phyloP scores from a whole-genome alignment of 2,888 invertebrate genomes.

The Drosophila leonis region DNA sequence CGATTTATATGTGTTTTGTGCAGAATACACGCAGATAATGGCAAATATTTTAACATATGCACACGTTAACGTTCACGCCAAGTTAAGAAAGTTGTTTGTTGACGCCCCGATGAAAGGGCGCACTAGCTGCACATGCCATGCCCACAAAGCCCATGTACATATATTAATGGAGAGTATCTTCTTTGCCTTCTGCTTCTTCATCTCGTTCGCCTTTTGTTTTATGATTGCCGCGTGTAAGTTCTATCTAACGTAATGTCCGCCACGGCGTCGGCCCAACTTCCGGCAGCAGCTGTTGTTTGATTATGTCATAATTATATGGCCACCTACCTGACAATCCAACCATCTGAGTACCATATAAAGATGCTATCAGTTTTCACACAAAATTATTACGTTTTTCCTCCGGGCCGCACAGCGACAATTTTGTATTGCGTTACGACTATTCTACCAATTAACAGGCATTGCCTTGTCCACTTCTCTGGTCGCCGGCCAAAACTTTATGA shows the following conservation, averaged over 20 bases:
- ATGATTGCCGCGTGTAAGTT: slow-evolving; percentile 25
- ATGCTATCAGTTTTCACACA: slow-evolving; percentile 73
- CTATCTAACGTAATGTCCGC: slow-evolving; percentile 23
- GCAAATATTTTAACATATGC: slow-evolving; percentile 63
- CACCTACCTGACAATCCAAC: slow-evolving; percentile 41
- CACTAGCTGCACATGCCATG: not conserved
- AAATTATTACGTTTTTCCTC: slow-evolving; percentile 65
- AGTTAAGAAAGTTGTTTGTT: slow-evolving; percentile 73
- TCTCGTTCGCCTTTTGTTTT: not conserved
- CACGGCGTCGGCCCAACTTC: slow-evolving; percentile 48
- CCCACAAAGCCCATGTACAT: slow-evolving; percentile 11
- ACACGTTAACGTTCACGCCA: slow-evolving; percentile 52
- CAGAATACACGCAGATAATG: slow-evolving; percentile 62
- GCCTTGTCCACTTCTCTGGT: slow-evolving; percentile 41
- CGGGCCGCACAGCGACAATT: slow-evolving; percentile 39
- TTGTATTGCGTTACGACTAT: slow-evolving; percentile 39
- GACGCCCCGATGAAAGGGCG: slow-evolving; percentile 50
- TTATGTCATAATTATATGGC: slow-evolving; percentile 68
- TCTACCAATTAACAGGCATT: slow-evolving; percentile 66
- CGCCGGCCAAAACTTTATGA: slow-evolving; percentile 66
- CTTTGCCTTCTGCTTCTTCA: not conserved
- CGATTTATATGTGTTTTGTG: slow-evolving; percentile 56
- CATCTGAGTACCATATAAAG: slow-evolving; percentile 53
- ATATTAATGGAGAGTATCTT: slow-evolving; percentile 11
- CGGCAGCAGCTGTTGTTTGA: slow-evolving; percentile 47